phyloP scores from a whole-genome alignment of 2,797 vertebrate genomes.

The Brachyrhaphis roseni region DNA sequence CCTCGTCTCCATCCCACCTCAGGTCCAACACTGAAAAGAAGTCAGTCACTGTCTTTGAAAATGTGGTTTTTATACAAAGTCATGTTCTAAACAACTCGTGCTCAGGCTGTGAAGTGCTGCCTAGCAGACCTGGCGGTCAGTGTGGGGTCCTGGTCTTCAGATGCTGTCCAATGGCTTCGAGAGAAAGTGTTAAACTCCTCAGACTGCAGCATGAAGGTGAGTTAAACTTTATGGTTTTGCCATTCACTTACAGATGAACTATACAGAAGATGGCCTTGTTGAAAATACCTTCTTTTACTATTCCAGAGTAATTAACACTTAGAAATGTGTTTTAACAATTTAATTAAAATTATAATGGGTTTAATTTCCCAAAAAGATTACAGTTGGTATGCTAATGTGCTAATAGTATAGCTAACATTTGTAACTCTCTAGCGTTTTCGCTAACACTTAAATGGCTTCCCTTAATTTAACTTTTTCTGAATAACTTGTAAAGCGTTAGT shows the following conservation, averaged over 20 bases:
- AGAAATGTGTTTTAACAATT: background rate
- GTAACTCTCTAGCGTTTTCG: too few species aligned
- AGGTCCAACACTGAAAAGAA: conserved; percentile 79
- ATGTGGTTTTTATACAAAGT: conserved; percentile 7
- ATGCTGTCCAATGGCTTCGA: conserved; percentile 93
- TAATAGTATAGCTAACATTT: too few species aligned
- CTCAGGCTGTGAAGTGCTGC: conserved; percentile 90
- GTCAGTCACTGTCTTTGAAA: background rate
- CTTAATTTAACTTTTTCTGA: too few species aligned
- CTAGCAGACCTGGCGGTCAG: conserved; percentile 88
- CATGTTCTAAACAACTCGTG: conserved; percentile 18
- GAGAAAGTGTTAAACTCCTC: conserved; percentile 87
- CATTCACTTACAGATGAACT: background rate
- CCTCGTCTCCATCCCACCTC: conserved; percentile 88
- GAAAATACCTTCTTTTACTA: background rate
- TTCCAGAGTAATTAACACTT: too few species aligned
- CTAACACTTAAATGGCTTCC: too few species aligned
- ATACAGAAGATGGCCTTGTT: background rate
- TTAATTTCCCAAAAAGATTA: background rate
- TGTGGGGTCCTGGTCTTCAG: conserved; percentile 92
- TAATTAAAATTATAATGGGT: background rate
- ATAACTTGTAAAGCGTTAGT: too few species aligned
- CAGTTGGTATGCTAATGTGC: too few species aligned
- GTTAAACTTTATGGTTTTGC: background rate
- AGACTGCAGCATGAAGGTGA: conserved; percentile 88